Evolutionary conservation across 2,888 invertebrate genomes (phyloP).

Genomic region (Tanypteryx hageni): DNA sequence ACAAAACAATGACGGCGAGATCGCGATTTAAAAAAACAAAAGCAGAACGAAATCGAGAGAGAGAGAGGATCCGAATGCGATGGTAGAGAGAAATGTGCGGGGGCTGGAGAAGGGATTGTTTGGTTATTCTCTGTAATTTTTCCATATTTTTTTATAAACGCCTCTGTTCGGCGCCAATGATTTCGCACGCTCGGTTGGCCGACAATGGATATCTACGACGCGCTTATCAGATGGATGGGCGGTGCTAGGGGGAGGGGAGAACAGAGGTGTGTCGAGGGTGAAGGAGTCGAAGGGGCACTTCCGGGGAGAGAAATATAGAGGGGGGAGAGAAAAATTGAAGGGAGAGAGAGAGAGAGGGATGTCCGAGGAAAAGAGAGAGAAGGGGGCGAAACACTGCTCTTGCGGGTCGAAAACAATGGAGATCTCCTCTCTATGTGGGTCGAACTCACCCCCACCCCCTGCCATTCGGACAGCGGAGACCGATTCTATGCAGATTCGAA

Average conservation of each 20-base stretch:
- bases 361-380: neutral
- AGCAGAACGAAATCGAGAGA: neutral
- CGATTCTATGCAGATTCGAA: conserved; percentile 34
- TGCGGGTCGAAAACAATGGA: neutral
- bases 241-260: neutral
- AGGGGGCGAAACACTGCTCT: neutral
- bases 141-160: conserved; percentile 9
- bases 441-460: neutral
- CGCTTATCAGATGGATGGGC: neutral
- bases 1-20: neutral
- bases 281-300: neutral
- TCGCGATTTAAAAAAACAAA: neutral
- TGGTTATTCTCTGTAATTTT: neutral
- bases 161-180: conserved; percentile 47
- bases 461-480: neutral
- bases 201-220: conserved; percentile 39
- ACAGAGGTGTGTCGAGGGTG: neutral
- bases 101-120: neutral
- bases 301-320: neutral
- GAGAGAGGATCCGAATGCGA: neutral
- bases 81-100: too few relatives aligned
- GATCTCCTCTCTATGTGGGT: neutral
- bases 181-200: conserved; percentile 56
- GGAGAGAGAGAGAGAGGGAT: neutral
- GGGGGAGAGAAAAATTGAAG: neutral